These are phyloP conservation scores for Sternotherus odoratus DNA, from an alignment of 2,797 vertebrate genomes.

Conservation along the genomic window DNA sequence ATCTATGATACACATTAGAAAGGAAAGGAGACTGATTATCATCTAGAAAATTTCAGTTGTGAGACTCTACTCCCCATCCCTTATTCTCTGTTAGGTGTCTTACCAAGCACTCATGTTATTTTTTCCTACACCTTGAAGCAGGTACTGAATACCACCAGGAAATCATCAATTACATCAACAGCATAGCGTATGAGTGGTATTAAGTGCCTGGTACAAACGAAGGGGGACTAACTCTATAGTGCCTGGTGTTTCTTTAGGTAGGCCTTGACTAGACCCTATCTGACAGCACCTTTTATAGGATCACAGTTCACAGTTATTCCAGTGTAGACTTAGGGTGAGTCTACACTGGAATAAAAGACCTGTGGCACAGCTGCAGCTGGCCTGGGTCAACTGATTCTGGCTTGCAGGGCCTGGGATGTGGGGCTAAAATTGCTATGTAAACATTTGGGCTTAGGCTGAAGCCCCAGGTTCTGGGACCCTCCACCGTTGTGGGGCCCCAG, in stretches of 20 bases:
- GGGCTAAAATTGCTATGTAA: no score
- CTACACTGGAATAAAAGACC: no score
- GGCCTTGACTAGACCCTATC: neutral
- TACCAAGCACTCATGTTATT: neutral
- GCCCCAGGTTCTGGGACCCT: no score
- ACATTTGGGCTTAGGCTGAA: no score
- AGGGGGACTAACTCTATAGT: neutral
- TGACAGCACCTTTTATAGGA: fast-evolving
- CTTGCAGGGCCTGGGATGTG: no score
- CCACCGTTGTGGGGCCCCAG: no score
- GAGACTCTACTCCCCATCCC: neutral
- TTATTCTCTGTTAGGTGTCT: neutral
- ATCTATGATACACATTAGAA: neutral
- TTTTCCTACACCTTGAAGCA: neutral
- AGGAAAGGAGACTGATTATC: neutral
- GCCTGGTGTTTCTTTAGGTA: neutral
- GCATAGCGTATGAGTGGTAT: neutral
- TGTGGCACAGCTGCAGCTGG: no score
- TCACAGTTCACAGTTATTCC: no score
- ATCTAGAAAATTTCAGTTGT: constrained; percentile 20
- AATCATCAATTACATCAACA: neutral
- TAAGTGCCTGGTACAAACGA: neutral
- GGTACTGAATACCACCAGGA: neutral
- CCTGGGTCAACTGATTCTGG: no score
- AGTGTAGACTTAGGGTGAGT: neutral